Evolutionary conservation across 2,113 vertebrate species (phyloP).

Genomic region (Stictonetta naevosa): DNA sequence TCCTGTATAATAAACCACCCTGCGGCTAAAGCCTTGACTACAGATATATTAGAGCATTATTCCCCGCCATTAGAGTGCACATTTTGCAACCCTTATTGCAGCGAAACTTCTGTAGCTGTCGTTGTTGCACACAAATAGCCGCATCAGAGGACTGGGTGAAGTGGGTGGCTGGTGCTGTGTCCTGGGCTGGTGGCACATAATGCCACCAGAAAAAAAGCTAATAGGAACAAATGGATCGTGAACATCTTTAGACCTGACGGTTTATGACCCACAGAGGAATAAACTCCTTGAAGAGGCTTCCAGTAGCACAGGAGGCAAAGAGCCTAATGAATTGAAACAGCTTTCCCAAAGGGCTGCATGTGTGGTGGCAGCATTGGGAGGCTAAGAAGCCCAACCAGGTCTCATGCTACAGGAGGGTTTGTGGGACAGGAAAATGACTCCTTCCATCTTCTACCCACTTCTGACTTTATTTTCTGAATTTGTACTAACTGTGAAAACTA

Average conservation of each 20-base stretch:
- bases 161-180: neutral
- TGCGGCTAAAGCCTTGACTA: neutral
- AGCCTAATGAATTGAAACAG: neutral
- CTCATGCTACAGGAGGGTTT: rapidly evolving
- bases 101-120: neutral
- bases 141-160: neutral
- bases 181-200: rapidly evolving
- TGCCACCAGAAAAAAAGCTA: neutral
- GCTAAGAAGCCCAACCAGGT: neutral
- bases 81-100: neutral
- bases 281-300: neutral
- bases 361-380: neutral
- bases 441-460: neutral
- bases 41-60: neutral
- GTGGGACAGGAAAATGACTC: neutral
- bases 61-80: neutral
- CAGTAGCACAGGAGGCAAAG: neutral
- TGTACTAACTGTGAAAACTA: constrained; percentile 9
- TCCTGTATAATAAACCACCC: neutral
- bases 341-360: neutral
- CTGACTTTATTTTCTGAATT: neutral
- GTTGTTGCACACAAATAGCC: neutral
- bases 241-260: neutral
- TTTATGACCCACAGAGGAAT: neutral
- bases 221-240: neutral